A percentile compares a stretch with the other conserved stretches of the same genome.
Conservation (phyloP, 1,140 invertebrate genomes). For the Rhyzopertha dominica region DNA sequence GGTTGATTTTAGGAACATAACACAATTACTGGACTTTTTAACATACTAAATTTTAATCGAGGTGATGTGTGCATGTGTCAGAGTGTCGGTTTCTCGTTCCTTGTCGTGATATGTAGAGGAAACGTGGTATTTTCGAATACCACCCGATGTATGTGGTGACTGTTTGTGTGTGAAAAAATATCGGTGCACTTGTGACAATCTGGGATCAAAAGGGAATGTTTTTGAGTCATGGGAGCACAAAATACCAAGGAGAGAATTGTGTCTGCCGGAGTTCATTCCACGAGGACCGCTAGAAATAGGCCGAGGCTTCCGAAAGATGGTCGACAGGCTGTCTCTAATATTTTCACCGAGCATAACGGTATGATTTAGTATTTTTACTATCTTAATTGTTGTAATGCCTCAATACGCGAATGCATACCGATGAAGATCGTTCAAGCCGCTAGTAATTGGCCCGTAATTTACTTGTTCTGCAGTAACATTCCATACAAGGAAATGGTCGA, state of each 20-base stretch:
- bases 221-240: conserved; percentile 72
- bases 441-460: no score
- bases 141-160: no score
- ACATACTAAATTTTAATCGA: neutral
- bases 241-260: conserved; percentile 77
- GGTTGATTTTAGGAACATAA: conserved; percentile 26
- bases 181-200: conserved; percentile 36
- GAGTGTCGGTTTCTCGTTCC: neutral
- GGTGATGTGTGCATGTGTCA: conserved; percentile 7
- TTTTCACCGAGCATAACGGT: conserved; percentile 89
- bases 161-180: no score
- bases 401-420: no score
- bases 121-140: conserved; percentile 4
- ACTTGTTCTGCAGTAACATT: no score
- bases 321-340: conserved; percentile 75
- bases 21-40: conserved; percentile 18
- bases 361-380: conserved; percentile 42
- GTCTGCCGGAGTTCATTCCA: conserved; percentile 58
- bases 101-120: conserved; percentile 10
- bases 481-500: no score
- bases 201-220: conserved; percentile 36
- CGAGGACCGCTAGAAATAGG: conserved; percentile 63
- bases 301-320: conserved; percentile 69
- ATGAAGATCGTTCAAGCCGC: no score
- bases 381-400: no score